Conservation (phyloP, 37 sponge, comb jelly and placozoan species). For the Sycon ciliatum region DNA sequence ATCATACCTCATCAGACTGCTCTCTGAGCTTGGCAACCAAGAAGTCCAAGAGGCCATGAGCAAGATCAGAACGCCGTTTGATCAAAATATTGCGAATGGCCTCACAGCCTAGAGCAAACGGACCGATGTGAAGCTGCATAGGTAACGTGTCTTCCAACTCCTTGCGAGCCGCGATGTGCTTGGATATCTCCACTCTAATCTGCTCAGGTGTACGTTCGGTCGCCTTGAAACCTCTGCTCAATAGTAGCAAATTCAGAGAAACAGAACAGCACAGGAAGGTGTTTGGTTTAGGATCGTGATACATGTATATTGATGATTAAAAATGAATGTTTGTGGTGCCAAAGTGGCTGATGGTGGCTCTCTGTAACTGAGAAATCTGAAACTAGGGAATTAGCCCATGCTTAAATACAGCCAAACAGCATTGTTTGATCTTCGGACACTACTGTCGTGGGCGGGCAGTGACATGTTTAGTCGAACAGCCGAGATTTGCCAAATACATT, state of each 20-base stretch:
- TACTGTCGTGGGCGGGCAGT: too few relatives aligned
- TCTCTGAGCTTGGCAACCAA: conserved; percentile 64
- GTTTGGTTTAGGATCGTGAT: too few relatives aligned
- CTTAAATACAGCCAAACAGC: too few relatives aligned
- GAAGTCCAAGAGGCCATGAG: conserved; percentile 67
- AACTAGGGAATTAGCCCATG: too few relatives aligned
- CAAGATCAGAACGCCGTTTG: conserved; percentile 79
- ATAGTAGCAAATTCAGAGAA: neutral
- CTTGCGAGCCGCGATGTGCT: conserved; percentile 56
- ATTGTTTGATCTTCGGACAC: too few relatives aligned
- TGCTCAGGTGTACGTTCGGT: conserved; percentile 59
- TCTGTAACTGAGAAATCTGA: too few relatives aligned
- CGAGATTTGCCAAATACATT: too few relatives aligned
- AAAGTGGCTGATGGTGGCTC: too few relatives aligned
- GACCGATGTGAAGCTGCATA: conserved; percentile 62
- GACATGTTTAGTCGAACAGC: too few relatives aligned
- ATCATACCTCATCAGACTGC: conserved; percentile 64
- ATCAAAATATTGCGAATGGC: conserved; percentile 55
- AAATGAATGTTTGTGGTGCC: too few relatives aligned
- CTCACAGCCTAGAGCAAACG: conserved; percentile 80
- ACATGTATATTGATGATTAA: too few relatives aligned
- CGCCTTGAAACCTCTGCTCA: conserved; percentile 39
- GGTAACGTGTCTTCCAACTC: conserved; percentile 65
- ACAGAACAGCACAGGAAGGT: too few relatives aligned
- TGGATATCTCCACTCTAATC: conserved; percentile 77